Conservation (phyloP, 2,888 invertebrate genomes). For the Drosophila mimetica region DNA sequence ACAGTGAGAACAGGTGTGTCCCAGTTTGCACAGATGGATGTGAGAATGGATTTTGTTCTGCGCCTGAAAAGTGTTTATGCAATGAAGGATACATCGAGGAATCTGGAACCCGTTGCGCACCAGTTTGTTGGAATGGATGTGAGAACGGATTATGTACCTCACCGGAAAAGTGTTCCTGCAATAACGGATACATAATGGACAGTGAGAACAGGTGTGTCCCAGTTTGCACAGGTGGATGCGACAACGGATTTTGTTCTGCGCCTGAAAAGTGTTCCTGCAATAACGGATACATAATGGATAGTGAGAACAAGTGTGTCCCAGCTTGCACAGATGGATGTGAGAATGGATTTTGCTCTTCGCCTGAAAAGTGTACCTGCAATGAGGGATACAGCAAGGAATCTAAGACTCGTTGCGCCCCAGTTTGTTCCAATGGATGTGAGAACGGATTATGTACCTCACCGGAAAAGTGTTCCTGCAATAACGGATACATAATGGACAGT, state of each 20-base stretch:
- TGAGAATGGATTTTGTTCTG: conserved; percentile 29
- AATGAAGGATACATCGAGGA: conserved; percentile 10
- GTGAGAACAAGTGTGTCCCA: conserved; percentile 12
- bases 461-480: too few relatives aligned
- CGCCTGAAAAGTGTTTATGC: conserved; percentile 33
- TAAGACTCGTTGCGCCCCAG: too few relatives aligned
- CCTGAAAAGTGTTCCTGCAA: conserved; percentile 69
- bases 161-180: conserved; percentile 33
- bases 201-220: conserved; percentile 7
- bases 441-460: too few relatives aligned
- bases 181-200: background rate
- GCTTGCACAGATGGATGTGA: conserved; percentile 22
- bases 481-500: too few relatives aligned
- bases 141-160: conserved; percentile 18
- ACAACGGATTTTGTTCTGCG: conserved; percentile 37
- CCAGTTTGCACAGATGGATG: conserved; percentile 29
- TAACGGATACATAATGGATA: conserved; percentile 17
- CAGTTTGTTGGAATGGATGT: conserved; percentile 30
- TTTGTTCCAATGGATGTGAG: too few relatives aligned
- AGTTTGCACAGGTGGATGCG: conserved; percentile 46
- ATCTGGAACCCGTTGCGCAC: conserved; percentile 4
- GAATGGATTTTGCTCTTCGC: conserved; percentile 32
- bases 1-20: background rate
- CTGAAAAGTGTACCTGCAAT: conserved; percentile 27
- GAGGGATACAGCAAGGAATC: too few relatives aligned